Base-by-base conservation (phyloP, 2,797 vertebrate genomes). In the Peromyscus melanophrys region DNA sequence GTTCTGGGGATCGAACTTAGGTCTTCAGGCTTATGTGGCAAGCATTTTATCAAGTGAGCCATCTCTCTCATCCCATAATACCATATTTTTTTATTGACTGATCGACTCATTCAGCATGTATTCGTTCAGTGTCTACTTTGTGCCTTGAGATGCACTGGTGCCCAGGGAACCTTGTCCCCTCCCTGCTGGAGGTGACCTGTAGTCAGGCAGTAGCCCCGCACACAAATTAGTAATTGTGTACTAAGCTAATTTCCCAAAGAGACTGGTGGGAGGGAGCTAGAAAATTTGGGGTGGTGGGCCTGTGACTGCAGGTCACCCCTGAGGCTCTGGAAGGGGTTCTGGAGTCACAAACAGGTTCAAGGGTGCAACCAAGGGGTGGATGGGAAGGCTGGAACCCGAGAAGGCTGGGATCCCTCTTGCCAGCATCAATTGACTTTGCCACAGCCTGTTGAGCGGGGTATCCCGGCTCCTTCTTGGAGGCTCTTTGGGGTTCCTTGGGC, bases 321-420 rank as follows among this genome's bases (percentile, higher is more conserved):
- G 40, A 49, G 49, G 37, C 25, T 59, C 10, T 37, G 40, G 75
- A 96, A 94, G 95, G 97, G 98, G 98, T 99, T 99, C 99, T 96
- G 97, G 96, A 86, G 98, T 97, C 98, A 98, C 98, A 57, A 40
- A 57, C 34, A 19, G 6, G 7, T 16, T 37, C 59, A 55, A 65
- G 34, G 57, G 21, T 0, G 10, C 49, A 43, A 65, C 43, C 40
- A 49, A 57, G 43, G 23, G 40, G 27, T 57, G 46, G 27, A 12
- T 61, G 25, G 29, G 83, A 52, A 49, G 49, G 57, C 63, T 16
- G 3, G 9, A 40, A 43, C 37, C 37, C 2, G 40, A 59, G 63
- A 6, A 16, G 52, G 9, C 63, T 19, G 78, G n/a, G 27, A 3
- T 17, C 57, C 37, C 31, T 61, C 52, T 40, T 23, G 69, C 43